Evolutionary conservation across 2,113 vertebrate genomes (phyloP), one percentile per base, ranked within the genome.

Genomic region (Paracanthobrama guichenoti): DNA sequence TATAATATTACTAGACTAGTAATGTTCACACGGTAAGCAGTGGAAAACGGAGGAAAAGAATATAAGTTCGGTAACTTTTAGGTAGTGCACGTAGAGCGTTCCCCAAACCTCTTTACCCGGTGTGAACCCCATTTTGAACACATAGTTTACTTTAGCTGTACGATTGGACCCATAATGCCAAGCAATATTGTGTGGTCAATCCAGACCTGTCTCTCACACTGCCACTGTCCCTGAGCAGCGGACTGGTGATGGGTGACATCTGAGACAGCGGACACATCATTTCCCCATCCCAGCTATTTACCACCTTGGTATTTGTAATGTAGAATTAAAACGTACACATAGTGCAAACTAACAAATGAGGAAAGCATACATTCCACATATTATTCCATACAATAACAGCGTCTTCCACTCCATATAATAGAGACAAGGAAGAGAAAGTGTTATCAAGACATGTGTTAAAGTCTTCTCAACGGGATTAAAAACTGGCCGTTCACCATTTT

Each of bases 21-120:
- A 90, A 92, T 91, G 74, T 82, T 35, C 93, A 91, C 86, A 86
- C 73, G 71, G 44, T 69, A 88, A 79, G 78, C 88, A 83, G 73
- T 55, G 84, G 59, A 83, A 84, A 81, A 84, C 64, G 62, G 46
- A 48, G n/a, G 13, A 79, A 79, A 87, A 64, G 50, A 82, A 87
- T 86, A 57, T 67, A 73, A 59, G 44, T 64, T 89, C 91, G 90
- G 89, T 94, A 93, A 92, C 84, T 62, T 66, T 60, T 57, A 31
- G 66, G 59, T 83, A 94, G 93, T 95, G 94, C 91, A 94, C 93
- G 93, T 91, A 87, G 90, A 90, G 91, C 89, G 91, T 86, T 93
- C 91, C 92, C 87, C 90, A 88, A 88, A 87, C 91, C 88, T 91
- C 55, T 55, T 46, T 42, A 22, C 57, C 28, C 26, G 10, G 14